Percentiles rank a stretch among this genome's conserved stretches.
These are phyloP conservation scores for Anorthoa munda DNA, from an alignment of 2,888 invertebrate species.

Conservation along the genomic window DNA sequence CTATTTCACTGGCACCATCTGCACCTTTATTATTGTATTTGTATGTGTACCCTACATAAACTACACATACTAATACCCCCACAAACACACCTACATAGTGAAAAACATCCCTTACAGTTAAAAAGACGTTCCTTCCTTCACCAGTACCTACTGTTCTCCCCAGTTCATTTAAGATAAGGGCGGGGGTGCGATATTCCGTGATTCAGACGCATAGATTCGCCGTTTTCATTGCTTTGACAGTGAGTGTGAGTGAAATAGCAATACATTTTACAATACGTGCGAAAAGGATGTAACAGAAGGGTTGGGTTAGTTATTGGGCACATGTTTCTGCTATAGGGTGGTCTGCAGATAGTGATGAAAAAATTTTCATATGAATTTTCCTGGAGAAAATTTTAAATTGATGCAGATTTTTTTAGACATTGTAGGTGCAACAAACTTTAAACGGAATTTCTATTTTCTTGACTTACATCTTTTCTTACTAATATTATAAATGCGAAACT, in stretches of 20 bases:
- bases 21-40: not conserved
- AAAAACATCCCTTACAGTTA: slow-evolving; percentile 65
- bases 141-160: slow-evolving; percentile 81
- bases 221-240: slow-evolving; percentile 88
- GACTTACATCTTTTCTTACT: too few species aligned
- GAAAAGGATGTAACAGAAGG: slow-evolving; percentile 79
- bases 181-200: slow-evolving; percentile 82
- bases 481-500: too few species aligned
- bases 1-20: not conserved
- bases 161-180: slow-evolving; percentile 89
- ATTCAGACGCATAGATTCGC: slow-evolving; percentile 89
- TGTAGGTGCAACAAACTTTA: not conserved
- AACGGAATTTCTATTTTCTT: not conserved
- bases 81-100: slow-evolving; percentile 43
- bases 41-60: slow-evolving; percentile 24
- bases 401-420: slow-evolving; percentile 4
- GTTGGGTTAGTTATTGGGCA: slow-evolving; percentile 86
- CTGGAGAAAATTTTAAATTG: slow-evolving; percentile 50
- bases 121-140: slow-evolving; percentile 66
- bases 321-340: slow-evolving; percentile 79
- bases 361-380: slow-evolving; percentile 73
- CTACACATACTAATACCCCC: slow-evolving; percentile 25
- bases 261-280: slow-evolving; percentile 72
- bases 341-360: slow-evolving; percentile 77
- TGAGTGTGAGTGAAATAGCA: slow-evolving; percentile 79